Percentiles rank a stretch among this genome's conserved stretches.
These are phyloP conservation scores for Scaptomyza reducta DNA, from an alignment of 2,888 invertebrate genomes.

Conservation along the genomic window DNA sequence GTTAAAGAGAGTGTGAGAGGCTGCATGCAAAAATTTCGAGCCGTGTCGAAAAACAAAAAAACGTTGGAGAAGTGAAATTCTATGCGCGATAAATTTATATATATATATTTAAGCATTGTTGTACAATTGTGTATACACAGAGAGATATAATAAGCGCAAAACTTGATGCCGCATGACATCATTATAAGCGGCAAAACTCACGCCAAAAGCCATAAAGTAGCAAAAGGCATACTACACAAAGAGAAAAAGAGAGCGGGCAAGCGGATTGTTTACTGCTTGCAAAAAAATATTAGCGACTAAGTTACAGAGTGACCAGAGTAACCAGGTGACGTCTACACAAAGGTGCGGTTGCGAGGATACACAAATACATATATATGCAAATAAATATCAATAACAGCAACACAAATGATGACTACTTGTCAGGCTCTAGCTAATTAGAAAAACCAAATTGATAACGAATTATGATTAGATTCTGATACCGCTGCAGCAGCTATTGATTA, in stretches of 20 bases:
- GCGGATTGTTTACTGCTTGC: conserved; percentile 44
- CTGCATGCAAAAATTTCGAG: conserved; percentile 25
- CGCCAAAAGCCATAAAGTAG: conserved; percentile 31
- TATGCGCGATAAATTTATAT: conserved; percentile 7
- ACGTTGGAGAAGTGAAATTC: conserved; percentile 37
- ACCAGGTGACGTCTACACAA: conserved; percentile 13
- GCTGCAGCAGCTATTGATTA: conserved; percentile 23
- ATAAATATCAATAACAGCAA: conserved; percentile 14
- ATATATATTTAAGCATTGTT: conserved; percentile 34
- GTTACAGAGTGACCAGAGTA: conserved; percentile 29
- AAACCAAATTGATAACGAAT: conserved; percentile 34
- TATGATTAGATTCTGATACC: conserved; percentile 21
- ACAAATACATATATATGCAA: conserved; percentile 12
- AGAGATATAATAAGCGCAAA: conserved; percentile 25
- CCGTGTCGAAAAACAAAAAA: conserved; percentile 10
- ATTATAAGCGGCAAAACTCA: conserved; percentile 38
- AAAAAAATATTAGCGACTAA: conserved; percentile 36
- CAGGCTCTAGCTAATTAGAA: conserved; percentile 42
- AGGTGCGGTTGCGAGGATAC: conserved; percentile 54
- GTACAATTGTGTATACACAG: conserved; percentile 24
- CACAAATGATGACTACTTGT: conserved; percentile 12
- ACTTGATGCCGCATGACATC: conserved; percentile 51
- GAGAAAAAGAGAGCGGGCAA: conserved; percentile 23
- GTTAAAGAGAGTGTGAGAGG: neutral
- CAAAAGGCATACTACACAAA: too few species aligned